These are phyloP conservation scores for Apotomis turbidana DNA, from an alignment of 2,888 invertebrate species.

Conservation along the genomic window DNA sequence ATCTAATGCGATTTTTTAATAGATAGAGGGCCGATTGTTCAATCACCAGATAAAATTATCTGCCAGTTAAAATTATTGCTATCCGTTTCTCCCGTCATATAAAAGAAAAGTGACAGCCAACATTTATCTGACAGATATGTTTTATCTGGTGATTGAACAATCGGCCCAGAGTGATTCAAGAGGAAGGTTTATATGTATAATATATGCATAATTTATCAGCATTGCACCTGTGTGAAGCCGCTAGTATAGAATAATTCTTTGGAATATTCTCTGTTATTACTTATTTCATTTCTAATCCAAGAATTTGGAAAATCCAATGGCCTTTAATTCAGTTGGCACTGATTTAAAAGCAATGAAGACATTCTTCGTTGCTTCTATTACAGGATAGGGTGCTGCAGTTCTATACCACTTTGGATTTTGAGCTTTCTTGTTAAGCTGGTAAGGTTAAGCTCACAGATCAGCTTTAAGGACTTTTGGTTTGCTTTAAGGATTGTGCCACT, in stretches of 20 bases:
- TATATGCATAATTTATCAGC: too few species aligned
- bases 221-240: too few species aligned
- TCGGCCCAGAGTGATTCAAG: too few species aligned
- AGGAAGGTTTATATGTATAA: too few species aligned
- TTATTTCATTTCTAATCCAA: conserved; percentile 22
- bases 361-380: conserved; percentile 14
- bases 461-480: background rate
- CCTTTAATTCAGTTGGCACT: conserved; percentile 13
- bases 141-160: too few species aligned
- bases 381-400: background rate
- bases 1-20: too few species aligned
- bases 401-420: background rate
- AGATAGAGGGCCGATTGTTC: too few species aligned
- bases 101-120: too few species aligned
- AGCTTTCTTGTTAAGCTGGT: background rate
- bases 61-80: too few species aligned
- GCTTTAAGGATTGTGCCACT: background rate
- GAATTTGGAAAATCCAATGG: conserved; percentile 5
- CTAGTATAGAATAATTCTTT: background rate
- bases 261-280: conserved; percentile 1
- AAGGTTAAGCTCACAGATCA: background rate
- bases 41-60: too few species aligned
- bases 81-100: too few species aligned
- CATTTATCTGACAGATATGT: too few species aligned
- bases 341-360: conserved; percentile 12